Evolutionary conservation across 2,113 vertebrate genomes (phyloP).

Genomic region (Etia nguti): DNA sequence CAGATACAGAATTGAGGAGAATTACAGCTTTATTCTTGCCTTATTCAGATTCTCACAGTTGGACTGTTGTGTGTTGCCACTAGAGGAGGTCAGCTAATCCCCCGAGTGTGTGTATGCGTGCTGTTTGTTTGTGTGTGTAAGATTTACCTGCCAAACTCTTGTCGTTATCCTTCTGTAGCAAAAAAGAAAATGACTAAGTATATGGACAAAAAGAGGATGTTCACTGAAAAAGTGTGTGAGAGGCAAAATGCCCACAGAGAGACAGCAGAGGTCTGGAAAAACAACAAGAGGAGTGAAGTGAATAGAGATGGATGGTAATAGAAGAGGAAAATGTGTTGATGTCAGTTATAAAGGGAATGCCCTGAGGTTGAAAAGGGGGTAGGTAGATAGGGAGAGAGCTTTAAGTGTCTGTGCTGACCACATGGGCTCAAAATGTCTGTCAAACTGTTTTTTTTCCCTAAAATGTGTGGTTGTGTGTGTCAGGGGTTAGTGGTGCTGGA

Average conservation of each 20-base stretch:
- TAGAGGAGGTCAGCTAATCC: neutral
- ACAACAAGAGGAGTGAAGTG: neutral
- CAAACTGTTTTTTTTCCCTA: neutral
- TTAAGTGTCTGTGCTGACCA: neutral
- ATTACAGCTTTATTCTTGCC: neutral
- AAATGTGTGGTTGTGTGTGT: neutral
- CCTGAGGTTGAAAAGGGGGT: conserved; percentile 3
- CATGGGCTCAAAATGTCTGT: conserved; percentile 6
- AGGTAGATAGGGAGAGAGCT: neutral
- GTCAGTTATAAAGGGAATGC: neutral
- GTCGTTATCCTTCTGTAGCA: neutral
- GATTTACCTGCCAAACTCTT: neutral
- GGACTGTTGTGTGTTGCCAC: neutral
- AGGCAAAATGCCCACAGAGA: neutral
- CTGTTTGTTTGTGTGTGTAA: neutral
- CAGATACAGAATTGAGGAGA: neutral
- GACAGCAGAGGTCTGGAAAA: neutral
- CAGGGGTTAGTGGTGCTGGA: neutral
- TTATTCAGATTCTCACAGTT: neutral
- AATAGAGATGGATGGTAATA: neutral
- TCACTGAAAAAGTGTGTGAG: neutral
- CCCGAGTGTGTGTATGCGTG: neutral
- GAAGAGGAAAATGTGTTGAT: neutral
- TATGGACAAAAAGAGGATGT: neutral
- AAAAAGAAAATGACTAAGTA: neutral